A percentile compares a stretch with the other conserved stretches of the same genome.
phyloP scores from a whole-genome alignment of 2,888 invertebrate genomes.

The Nemotelus pantherinus region DNA sequence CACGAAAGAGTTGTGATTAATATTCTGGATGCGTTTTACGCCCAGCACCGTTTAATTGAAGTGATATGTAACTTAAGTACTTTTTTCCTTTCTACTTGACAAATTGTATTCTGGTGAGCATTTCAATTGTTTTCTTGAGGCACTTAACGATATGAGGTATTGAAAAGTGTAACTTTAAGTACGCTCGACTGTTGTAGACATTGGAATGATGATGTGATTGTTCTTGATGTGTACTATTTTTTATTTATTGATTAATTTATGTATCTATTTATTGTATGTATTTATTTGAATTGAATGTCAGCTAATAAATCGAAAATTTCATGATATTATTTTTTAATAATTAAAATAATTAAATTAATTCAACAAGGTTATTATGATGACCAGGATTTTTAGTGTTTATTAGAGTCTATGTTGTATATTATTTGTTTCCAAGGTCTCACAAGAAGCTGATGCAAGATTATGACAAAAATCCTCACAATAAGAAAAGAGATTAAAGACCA shows the following conservation, averaged over 20 bases:
- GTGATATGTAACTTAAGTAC: neutral
- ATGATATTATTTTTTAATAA: no score
- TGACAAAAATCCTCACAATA: no score
- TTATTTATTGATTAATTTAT: constrained; percentile 19
- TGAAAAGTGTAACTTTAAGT: neutral
- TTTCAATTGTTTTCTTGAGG: constrained; percentile 1
- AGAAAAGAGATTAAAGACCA: no score
- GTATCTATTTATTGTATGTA: constrained; percentile 22
- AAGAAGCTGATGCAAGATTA: no score
- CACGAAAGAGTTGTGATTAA: constrained; percentile 24
- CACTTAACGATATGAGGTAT: neutral
- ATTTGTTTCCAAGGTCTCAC: no score
- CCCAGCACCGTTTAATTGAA: constrained; percentile 20
- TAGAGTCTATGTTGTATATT: no score
- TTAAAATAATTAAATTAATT: no score
- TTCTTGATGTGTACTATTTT: neutral
- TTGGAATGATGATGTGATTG: neutral
- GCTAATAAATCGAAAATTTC: no score
- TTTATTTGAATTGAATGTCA: constrained; percentile 3
- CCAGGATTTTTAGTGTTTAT: no score
- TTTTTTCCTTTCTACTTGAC: constrained; percentile 29
- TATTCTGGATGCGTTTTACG: constrained; percentile 30
- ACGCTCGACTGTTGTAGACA: neutral
- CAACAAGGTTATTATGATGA: no score
- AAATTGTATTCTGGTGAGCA: neutral